These are phyloP conservation scores for Apodemus speciosus DNA, from an alignment of 2,113 vertebrate genomes.

Conservation along the genomic window DNA sequence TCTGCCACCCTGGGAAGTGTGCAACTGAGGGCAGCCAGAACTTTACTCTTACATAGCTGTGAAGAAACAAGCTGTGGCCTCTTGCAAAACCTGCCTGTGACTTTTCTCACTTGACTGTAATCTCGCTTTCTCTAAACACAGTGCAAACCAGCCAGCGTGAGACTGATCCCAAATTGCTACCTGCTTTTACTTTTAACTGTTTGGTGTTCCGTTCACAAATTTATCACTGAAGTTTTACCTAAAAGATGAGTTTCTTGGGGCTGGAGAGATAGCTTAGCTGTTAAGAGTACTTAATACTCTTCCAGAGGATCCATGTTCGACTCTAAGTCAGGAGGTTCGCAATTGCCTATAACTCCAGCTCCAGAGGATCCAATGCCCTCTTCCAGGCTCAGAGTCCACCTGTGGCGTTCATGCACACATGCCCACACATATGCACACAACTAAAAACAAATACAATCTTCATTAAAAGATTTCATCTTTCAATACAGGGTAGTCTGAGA, in stretches of 20 bases:
- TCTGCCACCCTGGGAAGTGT: background rate
- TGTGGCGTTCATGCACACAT: no score
- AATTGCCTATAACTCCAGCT: background rate
- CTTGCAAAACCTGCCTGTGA: background rate
- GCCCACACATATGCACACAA: background rate
- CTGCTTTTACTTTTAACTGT: slow-evolving; percentile 7
- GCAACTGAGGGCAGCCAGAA: background rate
- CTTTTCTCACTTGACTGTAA: slow-evolving; percentile 12
- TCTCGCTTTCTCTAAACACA: slow-evolving; percentile 11
- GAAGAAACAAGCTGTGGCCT: background rate
- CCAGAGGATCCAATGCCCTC: background rate
- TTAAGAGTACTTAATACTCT: background rate
- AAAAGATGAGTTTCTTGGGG: background rate
- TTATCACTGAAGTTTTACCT: background rate
- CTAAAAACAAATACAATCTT: background rate
- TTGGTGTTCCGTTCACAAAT: background rate
- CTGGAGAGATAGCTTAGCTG: background rate
- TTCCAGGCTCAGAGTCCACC: background rate
- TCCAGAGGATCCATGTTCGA: background rate
- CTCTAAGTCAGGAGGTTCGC: background rate
- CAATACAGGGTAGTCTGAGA: background rate
- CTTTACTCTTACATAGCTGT: background rate
- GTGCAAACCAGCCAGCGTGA: background rate
- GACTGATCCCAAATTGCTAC: background rate
- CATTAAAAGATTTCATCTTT: slow-evolving; percentile 2